Percentiles rank a stretch among this genome's conserved stretches.
phyloP scores from a whole-genome alignment of 2,113 vertebrate genomes.

The Perca flavescens region DNA sequence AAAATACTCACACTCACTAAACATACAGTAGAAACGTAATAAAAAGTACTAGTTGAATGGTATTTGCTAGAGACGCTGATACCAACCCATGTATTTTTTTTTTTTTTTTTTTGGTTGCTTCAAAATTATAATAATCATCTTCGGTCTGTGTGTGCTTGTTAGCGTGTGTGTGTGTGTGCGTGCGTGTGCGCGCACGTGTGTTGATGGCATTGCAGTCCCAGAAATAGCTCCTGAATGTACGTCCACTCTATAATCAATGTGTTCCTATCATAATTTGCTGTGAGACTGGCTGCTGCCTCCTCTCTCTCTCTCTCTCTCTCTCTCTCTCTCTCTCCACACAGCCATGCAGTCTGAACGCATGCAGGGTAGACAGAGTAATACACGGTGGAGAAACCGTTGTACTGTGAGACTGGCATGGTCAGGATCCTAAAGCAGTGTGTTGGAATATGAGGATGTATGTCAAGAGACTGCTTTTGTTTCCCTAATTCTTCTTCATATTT shows the following conservation, averaged over 20 bases:
- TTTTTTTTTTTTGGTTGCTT: not conserved
- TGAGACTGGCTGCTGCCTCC: not conserved
- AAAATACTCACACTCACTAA: not conserved
- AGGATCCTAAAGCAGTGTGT: not conserved
- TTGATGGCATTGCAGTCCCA: not conserved
- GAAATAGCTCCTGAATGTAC: slow-evolving; percentile 30
- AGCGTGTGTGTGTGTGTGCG: not conserved
- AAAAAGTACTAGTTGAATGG: not conserved
- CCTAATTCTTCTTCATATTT: too few relatives aligned
- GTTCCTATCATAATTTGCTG: slow-evolving; percentile 35
- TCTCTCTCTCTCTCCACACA: not conserved
- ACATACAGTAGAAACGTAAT: not conserved
- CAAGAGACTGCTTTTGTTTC: too few relatives aligned
- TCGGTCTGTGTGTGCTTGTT: not conserved
- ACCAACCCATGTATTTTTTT: not conserved
- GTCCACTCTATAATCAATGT: slow-evolving; percentile 50
- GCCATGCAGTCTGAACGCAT: not conserved
- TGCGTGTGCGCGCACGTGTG: not conserved
- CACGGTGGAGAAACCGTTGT: not conserved
- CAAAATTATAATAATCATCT: slow-evolving; percentile 20
- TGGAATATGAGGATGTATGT: not conserved
- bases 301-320: not conserved
- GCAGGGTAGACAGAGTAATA: too few relatives aligned
- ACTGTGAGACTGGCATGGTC: not conserved
- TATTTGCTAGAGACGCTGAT: not conserved